Base-by-base conservation (phyloP, 2,888 invertebrate species). In the Choreutis nemorana region DNA sequence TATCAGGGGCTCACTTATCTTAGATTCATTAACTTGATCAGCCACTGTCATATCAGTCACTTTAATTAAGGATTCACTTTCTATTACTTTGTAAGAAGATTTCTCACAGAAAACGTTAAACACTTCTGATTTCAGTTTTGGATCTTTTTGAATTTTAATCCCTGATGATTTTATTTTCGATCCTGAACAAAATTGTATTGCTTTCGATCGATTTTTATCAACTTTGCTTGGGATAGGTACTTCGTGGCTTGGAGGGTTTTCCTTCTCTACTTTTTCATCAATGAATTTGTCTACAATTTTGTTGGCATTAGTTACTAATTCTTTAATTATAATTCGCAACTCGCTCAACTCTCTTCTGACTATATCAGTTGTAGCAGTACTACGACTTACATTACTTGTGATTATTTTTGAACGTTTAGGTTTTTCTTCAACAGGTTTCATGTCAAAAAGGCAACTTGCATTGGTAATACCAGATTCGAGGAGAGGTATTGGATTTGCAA, bases 11-110 rank as follows among this genome's bases (percentile, higher is more conserved):
- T 49, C 44, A 4, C 35, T 35, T 10, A 30, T 27, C 26, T 33
- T 37, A 4, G 30, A 35, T n/a, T 37, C 36, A 16, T 34, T 37
- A 0, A 40, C 29, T 27, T 44, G 47, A 14, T 48, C 44, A 11
- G 44, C 48, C 14, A 64, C 61, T 4, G 71, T 66, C 68, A 75
- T 70, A 30, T 77, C 68, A 14, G 75, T 75, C 4, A 73, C 64
- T 51, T 48, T 60, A 0, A 77, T 40, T 30, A 77, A 40, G 1
- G 64, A 56, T 49, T 77, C 75, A 33, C 77, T 77, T 1, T 71
- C 68, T 23, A 77, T 71, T 8, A 68, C 43, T 10, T 56, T 53
- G 37, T 67, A 73, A 11, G 77, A 75, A 10, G 58, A n/a, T n/a
- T n/a, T n/a, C n/a, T n/a, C n/a, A n/a, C n/a, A n/a, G n/a, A n/a